Evolutionary conservation across 2,888 invertebrate species (phyloP), one percentile per base, ranked within the genome.

Genomic region (Stegana nigrithorax): DNA sequence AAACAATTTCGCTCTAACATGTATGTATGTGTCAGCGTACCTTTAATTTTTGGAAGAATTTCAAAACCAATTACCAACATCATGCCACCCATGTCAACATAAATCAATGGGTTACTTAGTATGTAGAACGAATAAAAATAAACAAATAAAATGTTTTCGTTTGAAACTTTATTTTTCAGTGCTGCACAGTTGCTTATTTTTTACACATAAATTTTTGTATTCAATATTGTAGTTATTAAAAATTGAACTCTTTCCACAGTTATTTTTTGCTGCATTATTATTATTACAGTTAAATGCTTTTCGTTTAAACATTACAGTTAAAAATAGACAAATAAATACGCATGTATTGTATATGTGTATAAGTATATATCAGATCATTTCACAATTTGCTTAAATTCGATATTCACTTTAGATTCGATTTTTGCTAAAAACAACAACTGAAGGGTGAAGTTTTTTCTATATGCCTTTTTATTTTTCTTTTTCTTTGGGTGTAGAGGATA

Each of bases 101-200:
- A n/a, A n/a, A n/a, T n/a, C n/a, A n/a, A n/a, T n/a, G n/a, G n/a
- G n/a, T n/a, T n/a, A n/a, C n/a, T n/a, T n/a, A n/a, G n/a, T n/a
- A n/a, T n/a, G n/a, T n/a, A 29, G 6, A 29, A 29, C 29, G 29
- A 39, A 12, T 2, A 39, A 39, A n/a, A 14, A 1, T 39, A 39
- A 39, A 8, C 17, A n/a, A 5, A 25, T 55, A 55, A 55, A 55
- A 55, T 36, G 32, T 21, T 55, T 14, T 21, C 21, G 8, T 55
- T 55, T n/a, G n/a, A n/a, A 51, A 42, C 19, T 60, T 60, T 60
- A 60, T 67, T 68, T 63, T 68, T 71, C 67, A 69, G 67, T 71
- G 68, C 68, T 65, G 66, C 64, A 67, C 66, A 64, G 56, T 64
- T 67, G 19, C 23, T 42, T 2, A n/a, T 42, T 17, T 42, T 14